A percentile compares a stretch with the other conserved stretches of the same genome.
phyloP scores from a whole-genome alignment of 2,888 invertebrate genomes.

The Temnothorax ravouxi region DNA sequence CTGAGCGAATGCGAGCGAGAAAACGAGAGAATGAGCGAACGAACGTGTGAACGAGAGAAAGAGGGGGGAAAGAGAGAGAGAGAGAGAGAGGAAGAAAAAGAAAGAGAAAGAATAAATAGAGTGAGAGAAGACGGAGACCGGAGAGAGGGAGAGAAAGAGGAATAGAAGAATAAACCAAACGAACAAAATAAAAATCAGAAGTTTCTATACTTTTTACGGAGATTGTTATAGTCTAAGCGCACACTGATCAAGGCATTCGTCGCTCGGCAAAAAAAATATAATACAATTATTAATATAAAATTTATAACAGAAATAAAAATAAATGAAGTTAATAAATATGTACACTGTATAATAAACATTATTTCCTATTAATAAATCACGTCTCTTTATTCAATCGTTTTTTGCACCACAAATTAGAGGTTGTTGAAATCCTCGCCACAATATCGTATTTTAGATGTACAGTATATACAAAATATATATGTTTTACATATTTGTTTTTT shows the following conservation, averaged over 20 bases:
- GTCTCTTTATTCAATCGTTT: slow-evolving; percentile 60
- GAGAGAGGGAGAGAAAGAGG: slow-evolving; percentile 57
- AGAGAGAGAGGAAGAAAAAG: slow-evolving; percentile 6
- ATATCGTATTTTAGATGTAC: not conserved
- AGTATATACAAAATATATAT: not conserved
- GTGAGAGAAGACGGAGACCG: slow-evolving; percentile 35
- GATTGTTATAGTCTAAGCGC: slow-evolving; percentile 86
- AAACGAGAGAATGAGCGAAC: slow-evolving; percentile 27
- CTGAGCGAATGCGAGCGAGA: slow-evolving; percentile 30
- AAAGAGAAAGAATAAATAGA: slow-evolving; percentile 19
- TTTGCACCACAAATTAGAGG: not conserved
- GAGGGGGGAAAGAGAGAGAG: slow-evolving; percentile 13
- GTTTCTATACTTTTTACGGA: slow-evolving; percentile 86
- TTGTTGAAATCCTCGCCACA: not conserved
- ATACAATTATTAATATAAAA: slow-evolving; percentile 86
- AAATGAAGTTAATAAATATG: slow-evolving; percentile 86
- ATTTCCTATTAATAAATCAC: slow-evolving; percentile 86
- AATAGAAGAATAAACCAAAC: slow-evolving; percentile 75
- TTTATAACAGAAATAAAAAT: slow-evolving; percentile 86
- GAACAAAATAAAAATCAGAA: slow-evolving; percentile 82
- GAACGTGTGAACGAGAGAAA: not conserved
- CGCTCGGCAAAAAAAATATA: slow-evolving; percentile 85
- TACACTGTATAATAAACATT: slow-evolving; percentile 86
- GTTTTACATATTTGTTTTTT: not conserved
- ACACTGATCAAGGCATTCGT: slow-evolving; percentile 86